Evolutionary conservation across 2,888 invertebrate species (phyloP).

Genomic region (Pelosia muscerda): DNA sequence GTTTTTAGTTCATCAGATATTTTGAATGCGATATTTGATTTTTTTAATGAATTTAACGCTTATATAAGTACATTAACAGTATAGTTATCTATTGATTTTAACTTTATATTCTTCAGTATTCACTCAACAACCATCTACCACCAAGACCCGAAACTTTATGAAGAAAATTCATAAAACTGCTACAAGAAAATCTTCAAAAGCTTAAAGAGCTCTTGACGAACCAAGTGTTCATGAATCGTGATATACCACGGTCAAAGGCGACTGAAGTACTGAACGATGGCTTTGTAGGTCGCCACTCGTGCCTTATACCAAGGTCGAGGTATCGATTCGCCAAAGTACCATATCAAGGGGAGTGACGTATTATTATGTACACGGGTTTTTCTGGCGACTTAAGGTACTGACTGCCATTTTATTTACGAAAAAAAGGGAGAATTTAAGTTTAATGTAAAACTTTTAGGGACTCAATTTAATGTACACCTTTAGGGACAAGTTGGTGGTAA

Average conservation of each 20-base stretch:
- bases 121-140: not conserved
- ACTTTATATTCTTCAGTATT: not conserved
- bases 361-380: slow-evolving; percentile 1
- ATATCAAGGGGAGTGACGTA: slow-evolving; percentile 16
- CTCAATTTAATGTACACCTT: too few species aligned
- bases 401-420: not conserved
- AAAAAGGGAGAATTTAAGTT: not conserved
- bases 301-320: slow-evolving; percentile 15
- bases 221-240: not conserved
- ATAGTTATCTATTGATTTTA: not conserved
- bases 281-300: slow-evolving; percentile 5
- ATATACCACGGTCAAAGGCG: slow-evolving; percentile 2
- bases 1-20: too few species aligned
- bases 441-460: too few species aligned
- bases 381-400: not conserved
- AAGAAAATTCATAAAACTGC: not conserved
- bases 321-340: slow-evolving; percentile 19
- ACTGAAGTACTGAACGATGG: slow-evolving; percentile 9
- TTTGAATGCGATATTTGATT: too few species aligned
- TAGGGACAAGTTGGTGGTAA: too few species aligned
- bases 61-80: not conserved
- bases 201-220: not conserved
- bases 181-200: not conserved
- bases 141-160: not conserved
- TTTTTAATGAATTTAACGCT: not conserved